These are phyloP conservation scores for Zhuqinia jingwanae DNA, from an alignment of 2,888 invertebrate genomes.

Conservation along the genomic window DNA sequence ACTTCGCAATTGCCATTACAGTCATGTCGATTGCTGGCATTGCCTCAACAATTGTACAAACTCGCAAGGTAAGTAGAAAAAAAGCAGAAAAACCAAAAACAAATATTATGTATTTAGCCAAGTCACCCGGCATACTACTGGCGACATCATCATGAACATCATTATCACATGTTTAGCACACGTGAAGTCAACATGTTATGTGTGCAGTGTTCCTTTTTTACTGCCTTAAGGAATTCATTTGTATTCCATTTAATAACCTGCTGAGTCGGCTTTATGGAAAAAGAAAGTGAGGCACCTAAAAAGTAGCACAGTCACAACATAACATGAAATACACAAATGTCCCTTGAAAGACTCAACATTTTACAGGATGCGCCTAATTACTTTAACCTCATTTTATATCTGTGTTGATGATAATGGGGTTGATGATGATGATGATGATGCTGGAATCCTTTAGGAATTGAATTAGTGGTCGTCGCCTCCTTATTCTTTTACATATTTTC, in stretches of 20 bases:
- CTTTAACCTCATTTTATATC: constrained; percentile 1
- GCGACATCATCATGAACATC: not conserved
- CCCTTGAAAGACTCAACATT: not conserved
- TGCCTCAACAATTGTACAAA: constrained; percentile 91
- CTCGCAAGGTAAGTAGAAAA: constrained; percentile 86
- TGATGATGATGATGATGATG: no score
- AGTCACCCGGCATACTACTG: not conserved
- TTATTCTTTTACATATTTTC: not conserved
- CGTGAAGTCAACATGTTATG: no score
- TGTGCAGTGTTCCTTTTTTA: no score
- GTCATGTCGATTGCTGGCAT: constrained; percentile 92
- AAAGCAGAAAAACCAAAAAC: not conserved
- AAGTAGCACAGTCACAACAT: not conserved
- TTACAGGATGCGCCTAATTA: not conserved
- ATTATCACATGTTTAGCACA: not conserved
- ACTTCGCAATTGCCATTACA: constrained; percentile 93
- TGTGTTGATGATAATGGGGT: not conserved
- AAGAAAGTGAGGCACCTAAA: no score
- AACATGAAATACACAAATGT: not conserved
- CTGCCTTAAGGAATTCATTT: no score
- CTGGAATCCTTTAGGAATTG: no score
- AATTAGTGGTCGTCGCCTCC: no score
- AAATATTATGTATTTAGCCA: not conserved
- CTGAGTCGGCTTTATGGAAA: no score
- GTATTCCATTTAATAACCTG: no score